phyloP scores from a whole-genome alignment of 2,797 vertebrate genomes.

The Amblyraja radiata region DNA sequence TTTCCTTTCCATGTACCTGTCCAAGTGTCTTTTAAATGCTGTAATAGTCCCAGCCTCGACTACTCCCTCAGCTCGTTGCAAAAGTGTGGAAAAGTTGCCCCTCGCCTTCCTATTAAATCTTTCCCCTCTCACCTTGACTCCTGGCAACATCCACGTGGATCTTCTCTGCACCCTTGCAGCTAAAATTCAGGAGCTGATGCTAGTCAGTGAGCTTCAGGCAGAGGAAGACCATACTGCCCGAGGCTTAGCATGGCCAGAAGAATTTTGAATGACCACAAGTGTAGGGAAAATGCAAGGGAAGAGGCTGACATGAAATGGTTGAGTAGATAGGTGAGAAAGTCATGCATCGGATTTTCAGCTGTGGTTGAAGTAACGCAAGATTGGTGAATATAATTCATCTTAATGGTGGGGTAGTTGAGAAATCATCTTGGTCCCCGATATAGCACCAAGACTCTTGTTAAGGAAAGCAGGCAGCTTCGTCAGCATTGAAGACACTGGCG shows the following conservation, averaged over 20 bases:
- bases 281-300: background rate
- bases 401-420: background rate
- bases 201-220: background rate
- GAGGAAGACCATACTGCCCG: too few relatives aligned
- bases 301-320: background rate
- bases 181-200: background rate
- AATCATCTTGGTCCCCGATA: background rate
- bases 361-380: background rate
- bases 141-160: too few relatives aligned
- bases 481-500: background rate
- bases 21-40: too few relatives aligned
- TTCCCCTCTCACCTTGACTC: too few relatives aligned
- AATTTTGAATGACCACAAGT: background rate
- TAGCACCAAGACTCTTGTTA: background rate
- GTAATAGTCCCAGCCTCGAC: too few relatives aligned
- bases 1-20: too few relatives aligned
- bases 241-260: background rate
- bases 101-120: too few relatives aligned
- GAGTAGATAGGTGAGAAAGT: background rate
- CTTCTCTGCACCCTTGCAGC: too few relatives aligned
- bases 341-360: too few relatives aligned
- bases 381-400: background rate
- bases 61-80: too few relatives aligned
- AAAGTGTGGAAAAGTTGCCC: too few relatives aligned
- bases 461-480: background rate